Conservation (phyloP, 2,113 vertebrate species). For the Gasterosteus aculeatus region DNA sequence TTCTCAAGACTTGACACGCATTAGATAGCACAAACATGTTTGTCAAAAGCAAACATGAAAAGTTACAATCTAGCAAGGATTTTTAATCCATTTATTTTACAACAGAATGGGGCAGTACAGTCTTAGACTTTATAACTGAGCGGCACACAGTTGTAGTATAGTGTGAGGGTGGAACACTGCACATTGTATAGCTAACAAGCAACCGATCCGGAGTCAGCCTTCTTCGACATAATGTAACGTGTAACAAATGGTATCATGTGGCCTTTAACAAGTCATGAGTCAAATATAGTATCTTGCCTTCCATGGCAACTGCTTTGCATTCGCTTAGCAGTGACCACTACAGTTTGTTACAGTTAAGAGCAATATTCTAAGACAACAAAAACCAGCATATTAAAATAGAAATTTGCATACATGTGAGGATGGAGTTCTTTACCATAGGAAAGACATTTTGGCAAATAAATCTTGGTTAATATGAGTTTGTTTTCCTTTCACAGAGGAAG, state of each 20-base stretch:
- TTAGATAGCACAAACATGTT: neutral
- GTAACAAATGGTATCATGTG: conserved; percentile 38
- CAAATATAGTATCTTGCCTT: conserved; percentile 51
- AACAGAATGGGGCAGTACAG: conserved; percentile 74
- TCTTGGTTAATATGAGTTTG: conserved; percentile 60
- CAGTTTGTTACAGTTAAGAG: conserved; percentile 55
- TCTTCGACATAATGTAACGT: conserved; percentile 48
- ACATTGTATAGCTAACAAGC: conserved; percentile 54
- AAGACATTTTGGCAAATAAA: conserved; percentile 80
- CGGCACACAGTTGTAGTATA: conserved; percentile 57
- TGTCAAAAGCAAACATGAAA: neutral
- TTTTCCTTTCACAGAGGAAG: conserved; percentile 69
- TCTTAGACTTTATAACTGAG: conserved; percentile 59
- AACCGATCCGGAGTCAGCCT: conserved; percentile 61
- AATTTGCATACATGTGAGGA: conserved; percentile 75
- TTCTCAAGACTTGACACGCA: neutral
- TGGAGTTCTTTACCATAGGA: conserved; percentile 80
- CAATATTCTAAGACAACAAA: conserved; percentile 62
- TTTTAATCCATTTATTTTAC: conserved; percentile 71
- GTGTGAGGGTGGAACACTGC: conserved; percentile 64
- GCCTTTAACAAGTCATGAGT: conserved; percentile 52
- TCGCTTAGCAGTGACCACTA: conserved; percentile 57
- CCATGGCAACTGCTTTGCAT: conserved; percentile 45
- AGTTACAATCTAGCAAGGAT: conserved; percentile 17
- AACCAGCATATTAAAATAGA: conserved; percentile 78